phyloP scores from a whole-genome alignment of 2,888 invertebrate species.

The Nymphalis polychloros region DNA sequence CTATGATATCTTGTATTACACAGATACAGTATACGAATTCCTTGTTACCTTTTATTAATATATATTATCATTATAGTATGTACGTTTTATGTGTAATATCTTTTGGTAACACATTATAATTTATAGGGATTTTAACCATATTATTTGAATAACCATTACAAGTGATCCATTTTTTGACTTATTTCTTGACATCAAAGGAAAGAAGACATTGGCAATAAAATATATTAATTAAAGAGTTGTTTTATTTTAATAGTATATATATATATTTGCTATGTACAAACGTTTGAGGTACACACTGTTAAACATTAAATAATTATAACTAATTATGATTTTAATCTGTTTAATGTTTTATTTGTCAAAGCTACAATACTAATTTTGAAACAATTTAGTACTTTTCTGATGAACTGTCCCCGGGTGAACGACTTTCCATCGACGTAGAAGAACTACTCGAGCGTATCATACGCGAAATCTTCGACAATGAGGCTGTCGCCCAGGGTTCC shows the following conservation, averaged over 20 bases:
- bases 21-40: too few relatives aligned
- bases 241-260: slow-evolving; percentile 43
- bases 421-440: slow-evolving; percentile 59
- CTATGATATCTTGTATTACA: too few relatives aligned
- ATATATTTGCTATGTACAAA: slow-evolving; percentile 24
- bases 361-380: background rate
- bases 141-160: slow-evolving; percentile 1
- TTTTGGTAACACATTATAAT: background rate
- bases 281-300: slow-evolving; percentile 7
- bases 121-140: background rate
- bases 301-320: background rate
- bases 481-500: slow-evolving; percentile 74
- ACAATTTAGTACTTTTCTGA: slow-evolving; percentile 30
- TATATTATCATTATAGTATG: too few relatives aligned
- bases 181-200: slow-evolving; percentile 23
- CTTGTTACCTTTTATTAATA: too few relatives aligned
- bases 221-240: slow-evolving; percentile 44
- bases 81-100: background rate
- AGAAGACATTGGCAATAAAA: slow-evolving; percentile 43
- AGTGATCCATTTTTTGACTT: slow-evolving; percentile 1
- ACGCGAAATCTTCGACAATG: slow-evolving; percentile 64
- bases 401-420: slow-evolving; percentile 51
- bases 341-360: background rate
- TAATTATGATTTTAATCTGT: background rate
- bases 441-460: slow-evolving; percentile 66